These are phyloP conservation scores for Xestia ashworthii DNA, from an alignment of 2,888 invertebrate genomes.

Conservation along the genomic window DNA sequence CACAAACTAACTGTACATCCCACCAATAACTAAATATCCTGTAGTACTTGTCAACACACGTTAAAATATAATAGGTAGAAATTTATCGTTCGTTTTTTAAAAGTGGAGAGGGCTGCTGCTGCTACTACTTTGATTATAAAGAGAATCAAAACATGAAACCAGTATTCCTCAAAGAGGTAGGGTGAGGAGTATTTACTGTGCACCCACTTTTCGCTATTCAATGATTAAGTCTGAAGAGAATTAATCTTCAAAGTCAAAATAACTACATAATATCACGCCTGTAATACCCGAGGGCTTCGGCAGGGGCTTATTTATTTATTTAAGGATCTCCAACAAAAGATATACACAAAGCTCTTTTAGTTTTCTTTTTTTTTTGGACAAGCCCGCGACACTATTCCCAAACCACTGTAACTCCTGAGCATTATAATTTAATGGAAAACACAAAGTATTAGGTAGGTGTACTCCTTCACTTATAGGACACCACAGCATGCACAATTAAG, in stretches of 20 bases:
- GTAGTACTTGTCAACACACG: constrained; percentile 30
- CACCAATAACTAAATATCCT: constrained; percentile 34
- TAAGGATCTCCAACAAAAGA: too few relatives aligned
- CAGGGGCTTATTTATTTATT: neutral
- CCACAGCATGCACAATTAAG: too few relatives aligned
- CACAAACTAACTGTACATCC: constrained; percentile 15
- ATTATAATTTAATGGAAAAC: too few relatives aligned
- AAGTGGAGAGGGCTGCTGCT: neutral
- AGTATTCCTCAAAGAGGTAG: neutral
- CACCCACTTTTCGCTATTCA: neutral
- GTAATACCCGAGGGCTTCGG: neutral
- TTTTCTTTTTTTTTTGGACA: too few relatives aligned
- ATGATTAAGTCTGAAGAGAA: neutral
- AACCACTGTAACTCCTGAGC: too few relatives aligned
- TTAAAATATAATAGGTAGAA: constrained; percentile 8
- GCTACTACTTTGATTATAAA: neutral
- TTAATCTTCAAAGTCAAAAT: neutral
- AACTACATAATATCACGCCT: neutral
- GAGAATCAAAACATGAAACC: neutral
- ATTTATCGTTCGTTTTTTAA: neutral
- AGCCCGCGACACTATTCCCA: too few relatives aligned
- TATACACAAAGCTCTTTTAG: too few relatives aligned
- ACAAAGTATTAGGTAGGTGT: too few relatives aligned
- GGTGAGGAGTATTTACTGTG: neutral
- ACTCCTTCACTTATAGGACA: too few relatives aligned